Evolutionary conservation across 2,797 vertebrate species (phyloP).

Genomic region (Paratrypauchen microcephalus): DNA sequence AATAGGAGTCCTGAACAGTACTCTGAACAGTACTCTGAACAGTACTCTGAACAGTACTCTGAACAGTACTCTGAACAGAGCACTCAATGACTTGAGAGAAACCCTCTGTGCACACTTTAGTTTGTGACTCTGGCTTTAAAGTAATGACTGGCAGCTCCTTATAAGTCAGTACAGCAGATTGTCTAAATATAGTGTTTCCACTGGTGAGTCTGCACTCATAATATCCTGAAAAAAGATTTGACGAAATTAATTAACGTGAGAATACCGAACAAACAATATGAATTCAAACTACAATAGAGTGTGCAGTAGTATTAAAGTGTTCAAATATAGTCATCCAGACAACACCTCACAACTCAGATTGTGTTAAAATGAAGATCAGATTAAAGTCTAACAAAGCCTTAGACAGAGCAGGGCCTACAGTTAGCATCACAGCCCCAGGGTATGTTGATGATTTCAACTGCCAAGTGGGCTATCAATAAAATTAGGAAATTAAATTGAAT

Average conservation of each 20-base stretch:
- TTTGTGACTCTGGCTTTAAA: background rate
- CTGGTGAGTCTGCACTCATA: constrained; percentile 53
- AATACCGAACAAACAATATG: no score
- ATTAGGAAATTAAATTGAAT: no score
- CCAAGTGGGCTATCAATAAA: no score
- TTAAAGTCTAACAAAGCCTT: no score
- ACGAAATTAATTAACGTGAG: background rate
- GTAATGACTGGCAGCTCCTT: constrained; percentile 23
- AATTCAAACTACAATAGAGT: no score
- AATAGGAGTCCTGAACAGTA: constrained; percentile 22
- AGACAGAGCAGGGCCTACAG: no score
- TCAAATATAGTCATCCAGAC: no score
- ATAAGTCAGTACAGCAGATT: background rate
- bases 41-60: constrained; percentile 41
- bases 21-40: constrained; percentile 49
- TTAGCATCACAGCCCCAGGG: no score
- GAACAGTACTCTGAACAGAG: constrained; percentile 43
- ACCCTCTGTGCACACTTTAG: fast-evolving
- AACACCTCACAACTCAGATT: no score
- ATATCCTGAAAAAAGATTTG: constrained; percentile 30
- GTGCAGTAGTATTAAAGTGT: no score
- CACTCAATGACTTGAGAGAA: background rate
- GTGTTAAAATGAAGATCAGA: no score
- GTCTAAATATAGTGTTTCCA: constrained; percentile 12
- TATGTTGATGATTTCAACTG: no score